phyloP scores from a whole-genome alignment of 2,113 vertebrate species.

The Gymnocephalus cernua region DNA sequence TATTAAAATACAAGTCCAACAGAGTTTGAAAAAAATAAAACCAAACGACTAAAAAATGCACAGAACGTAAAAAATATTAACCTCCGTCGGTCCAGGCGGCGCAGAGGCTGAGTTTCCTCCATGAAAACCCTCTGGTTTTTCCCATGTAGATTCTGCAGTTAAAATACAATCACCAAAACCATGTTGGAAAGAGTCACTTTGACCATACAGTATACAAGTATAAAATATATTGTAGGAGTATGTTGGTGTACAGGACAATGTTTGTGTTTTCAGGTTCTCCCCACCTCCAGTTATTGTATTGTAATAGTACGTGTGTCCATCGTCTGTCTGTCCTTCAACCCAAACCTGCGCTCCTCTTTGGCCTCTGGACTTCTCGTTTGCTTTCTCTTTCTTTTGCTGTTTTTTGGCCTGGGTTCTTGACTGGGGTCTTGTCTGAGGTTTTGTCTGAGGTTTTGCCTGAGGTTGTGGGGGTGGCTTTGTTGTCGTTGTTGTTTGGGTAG shows the following conservation, averaged over 20 bases:
- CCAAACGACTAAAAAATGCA: background rate
- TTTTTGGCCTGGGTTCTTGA: background rate
- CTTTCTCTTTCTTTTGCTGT: slow-evolving; percentile 21
- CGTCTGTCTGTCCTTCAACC: slow-evolving; percentile 88
- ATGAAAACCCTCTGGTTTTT: slow-evolving; percentile 68
- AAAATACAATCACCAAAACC: background rate
- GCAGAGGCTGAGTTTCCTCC: slow-evolving; percentile 23
- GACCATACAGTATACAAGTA: background rate
- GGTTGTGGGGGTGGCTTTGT: background rate
- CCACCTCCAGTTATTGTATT: slow-evolving; percentile 92
- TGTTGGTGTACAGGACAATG: background rate
- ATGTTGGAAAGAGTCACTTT: background rate
- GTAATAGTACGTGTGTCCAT: slow-evolving; percentile 92
- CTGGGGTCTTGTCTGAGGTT: background rate
- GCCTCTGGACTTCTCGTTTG: background rate
- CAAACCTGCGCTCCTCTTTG: slow-evolving; percentile 71
- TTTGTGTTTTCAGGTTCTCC: slow-evolving; percentile 12
- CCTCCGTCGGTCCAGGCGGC: slow-evolving; percentile 46
- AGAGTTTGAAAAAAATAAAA: background rate
- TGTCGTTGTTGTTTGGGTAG: background rate
- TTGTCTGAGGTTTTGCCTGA: slow-evolving; percentile 1
- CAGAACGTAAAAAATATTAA: slow-evolving; percentile 21
- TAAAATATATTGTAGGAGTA: background rate
- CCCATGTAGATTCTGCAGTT: slow-evolving; percentile 82
- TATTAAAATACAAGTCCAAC: background rate